A percentile compares a stretch with the other conserved stretches of the same genome.
Evolutionary conservation across 2,888 invertebrate species (phyloP).

Genomic region (Leptothorax acervorum): DNA sequence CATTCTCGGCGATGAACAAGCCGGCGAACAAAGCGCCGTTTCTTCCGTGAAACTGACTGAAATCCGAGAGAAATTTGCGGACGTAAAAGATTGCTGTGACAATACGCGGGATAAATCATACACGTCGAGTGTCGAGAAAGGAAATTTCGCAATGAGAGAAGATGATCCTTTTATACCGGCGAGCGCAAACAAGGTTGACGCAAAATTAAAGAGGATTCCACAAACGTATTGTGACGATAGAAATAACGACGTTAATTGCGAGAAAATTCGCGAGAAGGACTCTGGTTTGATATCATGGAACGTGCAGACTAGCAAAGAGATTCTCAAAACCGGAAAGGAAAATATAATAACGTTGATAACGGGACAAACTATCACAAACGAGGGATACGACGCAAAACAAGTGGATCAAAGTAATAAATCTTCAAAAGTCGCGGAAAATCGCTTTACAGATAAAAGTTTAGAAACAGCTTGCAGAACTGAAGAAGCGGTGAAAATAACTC

Average conservation of each 20-base stretch:
- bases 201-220: conserved; percentile 11
- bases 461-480: not conserved
- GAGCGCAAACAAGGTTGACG: conserved; percentile 5
- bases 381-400: conserved; percentile 5
- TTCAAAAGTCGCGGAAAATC: not conserved
- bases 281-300: not conserved
- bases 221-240: not conserved
- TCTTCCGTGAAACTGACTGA: conserved; percentile 40
- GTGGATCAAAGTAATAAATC: conserved; percentile 9
- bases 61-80: conserved; percentile 27
- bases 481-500: conserved; percentile 20
- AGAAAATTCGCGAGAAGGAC: not conserved
- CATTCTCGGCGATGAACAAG: conserved; percentile 26
- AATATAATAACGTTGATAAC: not conserved
- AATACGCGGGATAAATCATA: conserved; percentile 38
- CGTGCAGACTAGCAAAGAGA: not conserved
- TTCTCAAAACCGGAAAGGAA: not conserved
- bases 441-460: not conserved
- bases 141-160: not conserved
- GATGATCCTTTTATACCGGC: conserved; percentile 1
- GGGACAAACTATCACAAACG: not conserved
- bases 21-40: not conserved
- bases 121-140: not conserved
- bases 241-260: conserved; percentile 23
- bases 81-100: conserved; percentile 7